Conservation (phyloP, 2,888 invertebrate genomes). For the Abrostola triplasia region DNA sequence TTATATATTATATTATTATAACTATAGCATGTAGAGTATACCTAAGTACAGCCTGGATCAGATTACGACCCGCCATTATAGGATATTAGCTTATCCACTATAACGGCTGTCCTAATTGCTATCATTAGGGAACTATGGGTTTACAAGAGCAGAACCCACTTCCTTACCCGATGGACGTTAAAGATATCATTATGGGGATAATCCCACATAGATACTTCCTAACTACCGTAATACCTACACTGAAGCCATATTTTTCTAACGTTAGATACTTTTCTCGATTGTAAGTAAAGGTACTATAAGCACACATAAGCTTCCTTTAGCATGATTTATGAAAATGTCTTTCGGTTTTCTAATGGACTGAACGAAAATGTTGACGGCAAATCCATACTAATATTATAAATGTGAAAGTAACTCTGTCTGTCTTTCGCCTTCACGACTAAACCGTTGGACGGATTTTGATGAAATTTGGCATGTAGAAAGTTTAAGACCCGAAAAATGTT, state of each 20-base stretch:
- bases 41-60: background rate
- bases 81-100: slow-evolving; percentile 2
- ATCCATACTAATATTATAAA: no score
- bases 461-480: no score
- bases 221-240: background rate
- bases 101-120: slow-evolving; percentile 3
- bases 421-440: no score
- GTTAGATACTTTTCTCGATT: background rate
- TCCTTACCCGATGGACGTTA: background rate
- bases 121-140: slow-evolving; percentile 3
- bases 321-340: no score
- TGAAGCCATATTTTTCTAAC: background rate
- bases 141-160: background rate
- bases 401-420: no score
- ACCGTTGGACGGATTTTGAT: no score
- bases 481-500: no score
- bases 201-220: background rate
- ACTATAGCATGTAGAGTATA: background rate
- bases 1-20: no score
- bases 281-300: no score
- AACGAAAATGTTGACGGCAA: no score
- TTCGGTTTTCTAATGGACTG: no score
- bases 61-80: slow-evolving; percentile 2
- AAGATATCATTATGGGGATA: background rate
- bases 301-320: no score